Evolutionary conservation across 2,888 invertebrate genomes (phyloP).

Genomic region (Chymomyza amoena): DNA sequence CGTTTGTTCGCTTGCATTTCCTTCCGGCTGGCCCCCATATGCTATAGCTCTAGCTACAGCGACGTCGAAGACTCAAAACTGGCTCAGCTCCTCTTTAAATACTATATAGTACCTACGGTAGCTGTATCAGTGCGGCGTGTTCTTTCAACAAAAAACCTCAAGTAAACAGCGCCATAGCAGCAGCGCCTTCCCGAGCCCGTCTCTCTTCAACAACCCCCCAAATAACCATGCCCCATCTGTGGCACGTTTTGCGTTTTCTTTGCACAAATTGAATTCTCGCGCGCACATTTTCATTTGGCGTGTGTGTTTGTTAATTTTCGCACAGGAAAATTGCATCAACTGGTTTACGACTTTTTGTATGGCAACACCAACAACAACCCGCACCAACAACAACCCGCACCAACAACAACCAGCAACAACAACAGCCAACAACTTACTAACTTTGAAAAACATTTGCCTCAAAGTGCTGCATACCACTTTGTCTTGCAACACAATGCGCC

Average conservation of each 20-base stretch:
- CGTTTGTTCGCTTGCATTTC: conserved; percentile 67
- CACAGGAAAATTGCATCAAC: conserved; percentile 67
- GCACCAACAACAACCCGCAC: conserved; percentile 20
- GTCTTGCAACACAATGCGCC: background rate
- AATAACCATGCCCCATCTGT: conserved; percentile 10
- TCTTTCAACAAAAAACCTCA: conserved; percentile 45
- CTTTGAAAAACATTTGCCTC: background rate
- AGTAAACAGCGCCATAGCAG: conserved; percentile 58
- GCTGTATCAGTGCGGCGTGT: background rate
- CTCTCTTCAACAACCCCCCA: conserved; percentile 1
- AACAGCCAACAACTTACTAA: conserved; percentile 15
- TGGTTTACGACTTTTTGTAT: conserved; percentile 47
- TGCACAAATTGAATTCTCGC: conserved; percentile 66
- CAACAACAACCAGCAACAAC: conserved; percentile 26
- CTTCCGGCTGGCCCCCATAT: conserved; percentile 49
- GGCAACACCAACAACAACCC: conserved; percentile 20
- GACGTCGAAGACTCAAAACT: background rate
- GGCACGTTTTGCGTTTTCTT: conserved; percentile 39
- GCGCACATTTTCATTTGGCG: conserved; percentile 49
- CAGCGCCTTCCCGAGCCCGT: background rate
- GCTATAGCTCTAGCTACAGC: background rate
- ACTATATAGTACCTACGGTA: background rate
- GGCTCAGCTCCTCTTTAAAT: background rate
- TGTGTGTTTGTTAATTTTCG: conserved; percentile 58
- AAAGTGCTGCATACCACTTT: background rate